Evolutionary conservation across 1,140 invertebrate species (phyloP), one percentile per base, ranked within the genome.

Genomic region (Pogonomyrmex barbatus): DNA sequence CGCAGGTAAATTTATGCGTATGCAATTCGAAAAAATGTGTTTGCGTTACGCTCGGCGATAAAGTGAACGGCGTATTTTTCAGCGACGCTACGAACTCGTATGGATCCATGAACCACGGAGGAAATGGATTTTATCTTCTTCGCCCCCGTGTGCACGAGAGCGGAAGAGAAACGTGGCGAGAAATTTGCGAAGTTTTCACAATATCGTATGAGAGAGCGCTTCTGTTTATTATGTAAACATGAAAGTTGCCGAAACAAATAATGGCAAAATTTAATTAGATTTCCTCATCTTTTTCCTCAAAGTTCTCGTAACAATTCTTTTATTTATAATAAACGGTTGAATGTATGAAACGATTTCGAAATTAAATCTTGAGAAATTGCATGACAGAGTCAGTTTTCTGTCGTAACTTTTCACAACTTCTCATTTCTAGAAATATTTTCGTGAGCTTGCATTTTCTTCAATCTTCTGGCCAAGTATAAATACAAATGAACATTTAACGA

Each of bases 11-110:
- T 83, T 60, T 58, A 58, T 60, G 52, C 79, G 68, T 47, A 42
- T 73, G 67, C 79, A 73, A 73, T 73, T 82, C 67, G 67, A 42
- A 60, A 83, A 75, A 83, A 73, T 75, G 68, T 47, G 33, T 73
- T 58, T 82, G 77, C 63, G 36, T 73, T 75, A 42, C 68, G 54
- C 17, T 33, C 52, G 17, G 67, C 54, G 79, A 83, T 83, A 75
- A 83, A 83, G 45, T 73, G 79, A 73, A 60, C 68, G 42, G 45
- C 39, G 42, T 83, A 60, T 47, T 75, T 83, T 81, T 81, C 77
- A 68, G 63, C 62, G 62, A 39, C 24, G 45, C 45, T 68, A 9
- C 33, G 39, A 24, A 54, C 50, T 52, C 33, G 36, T 54, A 68
- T 39, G n/a, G 63, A 81, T 42, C 68, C 47, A 39, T 81, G 36